phyloP scores from a whole-genome alignment of 2,113 vertebrate genomes.

The Procavia capensis region DNA sequence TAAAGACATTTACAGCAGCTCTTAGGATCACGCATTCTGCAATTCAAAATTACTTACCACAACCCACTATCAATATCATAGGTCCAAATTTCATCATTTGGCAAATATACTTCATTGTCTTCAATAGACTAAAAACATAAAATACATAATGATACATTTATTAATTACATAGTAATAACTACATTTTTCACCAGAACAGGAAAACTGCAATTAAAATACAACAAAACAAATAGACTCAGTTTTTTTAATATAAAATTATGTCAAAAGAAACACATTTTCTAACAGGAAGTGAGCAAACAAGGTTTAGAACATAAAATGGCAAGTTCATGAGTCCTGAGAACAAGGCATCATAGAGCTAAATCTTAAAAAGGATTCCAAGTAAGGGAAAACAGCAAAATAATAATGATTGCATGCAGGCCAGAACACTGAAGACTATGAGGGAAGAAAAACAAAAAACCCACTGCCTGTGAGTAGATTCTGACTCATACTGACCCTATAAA shows the following conservation, averaged over 20 bases:
- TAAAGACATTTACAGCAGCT: constrained; percentile 19
- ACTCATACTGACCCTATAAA: no score
- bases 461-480: no score
- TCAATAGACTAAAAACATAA: constrained; percentile 90
- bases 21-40: neutral
- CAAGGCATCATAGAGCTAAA: neutral
- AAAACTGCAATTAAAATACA: constrained; percentile 41
- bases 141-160: constrained; percentile 62
- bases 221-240: neutral
- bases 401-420: neutral
- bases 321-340: constrained; percentile 34
- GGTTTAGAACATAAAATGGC: constrained; percentile 37
- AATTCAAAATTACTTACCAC: constrained; percentile 89
- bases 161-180: constrained; percentile 53
- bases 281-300: constrained; percentile 34
- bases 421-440: neutral
- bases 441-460: constrained; percentile 14
- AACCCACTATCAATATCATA: constrained; percentile 93
- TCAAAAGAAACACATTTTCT: constrained; percentile 29
- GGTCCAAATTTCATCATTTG: constrained; percentile 95
- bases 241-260: constrained; percentile 54
- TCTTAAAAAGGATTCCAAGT: neutral
- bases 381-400: neutral
- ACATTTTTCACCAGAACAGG: neutral
- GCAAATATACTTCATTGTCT: constrained; percentile 95